These are phyloP conservation scores for Lepidothrix coronata DNA, from an alignment of 2,113 vertebrate species.

Conservation along the genomic window DNA sequence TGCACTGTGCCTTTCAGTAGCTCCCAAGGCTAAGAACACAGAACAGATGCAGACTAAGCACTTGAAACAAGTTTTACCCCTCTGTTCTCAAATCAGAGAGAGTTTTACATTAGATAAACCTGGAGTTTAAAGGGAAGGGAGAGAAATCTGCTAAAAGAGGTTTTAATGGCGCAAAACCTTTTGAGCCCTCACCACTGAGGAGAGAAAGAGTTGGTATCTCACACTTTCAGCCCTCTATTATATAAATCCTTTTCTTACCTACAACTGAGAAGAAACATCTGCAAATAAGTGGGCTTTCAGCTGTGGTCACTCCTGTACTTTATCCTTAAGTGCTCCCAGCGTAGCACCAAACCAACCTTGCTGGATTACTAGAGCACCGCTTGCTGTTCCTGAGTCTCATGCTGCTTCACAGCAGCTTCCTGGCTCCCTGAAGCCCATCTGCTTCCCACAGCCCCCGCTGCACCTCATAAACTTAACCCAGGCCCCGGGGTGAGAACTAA, in stretches of 20 bases:
- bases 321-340: neutral
- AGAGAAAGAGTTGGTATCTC: neutral
- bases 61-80: neutral
- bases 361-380: neutral
- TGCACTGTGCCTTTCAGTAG: neutral
- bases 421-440: neutral
- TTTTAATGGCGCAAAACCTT: neutral
- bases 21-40: neutral
- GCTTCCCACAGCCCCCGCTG: neutral
- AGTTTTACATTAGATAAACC: neutral
- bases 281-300: neutral
- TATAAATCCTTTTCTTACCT: conserved; percentile 2
- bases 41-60: neutral
- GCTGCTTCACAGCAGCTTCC: neutral
- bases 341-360: neutral
- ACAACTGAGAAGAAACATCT: neutral
- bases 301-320: neutral
- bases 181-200: neutral
- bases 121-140: neutral
- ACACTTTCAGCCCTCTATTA: neutral
- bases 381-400: neutral
- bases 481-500: neutral
- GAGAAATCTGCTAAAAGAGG: neutral
- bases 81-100: conserved; percentile 23
- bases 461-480: neutral